These are phyloP conservation scores for Hyaena hyaena DNA, from an alignment of 2,113 vertebrate genomes.

Conservation along the genomic window DNA sequence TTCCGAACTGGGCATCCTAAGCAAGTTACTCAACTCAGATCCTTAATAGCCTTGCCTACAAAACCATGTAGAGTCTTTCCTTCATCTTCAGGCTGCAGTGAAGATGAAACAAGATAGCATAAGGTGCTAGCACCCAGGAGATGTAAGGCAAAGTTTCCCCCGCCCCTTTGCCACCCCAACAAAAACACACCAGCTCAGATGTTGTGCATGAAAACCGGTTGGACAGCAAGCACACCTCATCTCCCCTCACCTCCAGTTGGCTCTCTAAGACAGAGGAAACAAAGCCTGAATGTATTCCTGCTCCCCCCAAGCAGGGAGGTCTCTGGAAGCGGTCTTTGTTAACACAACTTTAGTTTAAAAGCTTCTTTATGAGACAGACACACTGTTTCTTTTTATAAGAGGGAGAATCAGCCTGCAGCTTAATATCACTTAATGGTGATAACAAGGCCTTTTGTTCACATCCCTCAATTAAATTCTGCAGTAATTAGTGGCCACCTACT, in stretches of 20 bases:
- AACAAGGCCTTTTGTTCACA: slow-evolving; percentile 61
- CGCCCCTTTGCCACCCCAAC: neutral
- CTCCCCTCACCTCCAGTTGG: slow-evolving; percentile 50
- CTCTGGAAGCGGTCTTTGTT: slow-evolving; percentile 75
- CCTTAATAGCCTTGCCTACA: neutral
- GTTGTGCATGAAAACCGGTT: slow-evolving; percentile 61
- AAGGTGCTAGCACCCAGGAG: neutral
- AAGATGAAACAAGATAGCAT: slow-evolving; percentile 32
- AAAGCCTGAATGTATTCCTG: slow-evolving; percentile 71
- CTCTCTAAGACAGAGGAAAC: slow-evolving; percentile 66
- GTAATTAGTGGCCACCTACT: slow-evolving; percentile 66
- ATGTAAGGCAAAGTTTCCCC: neutral
- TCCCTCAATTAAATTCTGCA: slow-evolving; percentile 66
- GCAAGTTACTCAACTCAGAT: neutral
- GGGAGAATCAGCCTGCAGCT: slow-evolving; percentile 56
- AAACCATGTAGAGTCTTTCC: neutral
- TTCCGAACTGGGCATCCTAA: neutral
- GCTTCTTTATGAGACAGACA: slow-evolving; percentile 70
- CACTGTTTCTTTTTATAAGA: slow-evolving; percentile 66
- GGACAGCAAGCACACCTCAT: slow-evolving; percentile 64
- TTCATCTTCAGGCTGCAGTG: neutral
- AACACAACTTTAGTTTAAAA: slow-evolving; percentile 52
- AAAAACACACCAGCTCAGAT: slow-evolving; percentile 33
- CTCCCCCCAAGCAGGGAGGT: slow-evolving; percentile 51
- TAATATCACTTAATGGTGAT: slow-evolving; percentile 69